Evolutionary conservation across 1,140 invertebrate genomes (phyloP).

Genomic region (Diorhabda sublineata): DNA sequence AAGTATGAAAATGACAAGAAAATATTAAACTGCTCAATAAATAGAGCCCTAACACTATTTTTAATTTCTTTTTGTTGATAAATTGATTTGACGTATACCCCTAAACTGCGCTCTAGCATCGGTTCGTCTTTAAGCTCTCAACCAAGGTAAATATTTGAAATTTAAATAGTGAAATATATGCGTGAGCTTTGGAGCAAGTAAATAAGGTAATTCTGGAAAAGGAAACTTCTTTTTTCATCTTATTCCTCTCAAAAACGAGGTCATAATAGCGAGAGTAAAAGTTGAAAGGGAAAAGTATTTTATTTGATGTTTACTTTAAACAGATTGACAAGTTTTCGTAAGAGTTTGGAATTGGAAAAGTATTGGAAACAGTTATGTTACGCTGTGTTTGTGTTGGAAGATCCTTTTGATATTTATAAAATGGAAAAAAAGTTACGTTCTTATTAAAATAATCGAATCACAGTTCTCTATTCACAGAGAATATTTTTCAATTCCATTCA

Average conservation of each 20-base stretch:
- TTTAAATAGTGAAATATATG: conserved; percentile 22
- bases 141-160: conserved; percentile 26
- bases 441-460: no score
- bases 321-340: conserved; percentile 13
- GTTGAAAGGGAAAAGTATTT: conserved; percentile 1
- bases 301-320: conserved; percentile 5
- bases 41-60: no score
- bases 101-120: no score
- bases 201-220: conserved; percentile 9
- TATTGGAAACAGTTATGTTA: background rate
- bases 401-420: background rate
- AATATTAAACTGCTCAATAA: no score
- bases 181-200: conserved; percentile 4
- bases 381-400: background rate
- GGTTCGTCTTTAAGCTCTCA: background rate
- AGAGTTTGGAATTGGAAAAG: conserved; percentile 5
- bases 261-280: background rate
- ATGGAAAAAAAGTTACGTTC: no score
- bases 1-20: no score
- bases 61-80: no score
- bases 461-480: no score
- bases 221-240: background rate
- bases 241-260: background rate
- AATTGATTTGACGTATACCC: no score
- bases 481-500: no score